Evolutionary conservation across 2,113 vertebrate species (phyloP), one percentile per base, ranked within the genome.

Genomic region (Bambusicola thoracicus): DNA sequence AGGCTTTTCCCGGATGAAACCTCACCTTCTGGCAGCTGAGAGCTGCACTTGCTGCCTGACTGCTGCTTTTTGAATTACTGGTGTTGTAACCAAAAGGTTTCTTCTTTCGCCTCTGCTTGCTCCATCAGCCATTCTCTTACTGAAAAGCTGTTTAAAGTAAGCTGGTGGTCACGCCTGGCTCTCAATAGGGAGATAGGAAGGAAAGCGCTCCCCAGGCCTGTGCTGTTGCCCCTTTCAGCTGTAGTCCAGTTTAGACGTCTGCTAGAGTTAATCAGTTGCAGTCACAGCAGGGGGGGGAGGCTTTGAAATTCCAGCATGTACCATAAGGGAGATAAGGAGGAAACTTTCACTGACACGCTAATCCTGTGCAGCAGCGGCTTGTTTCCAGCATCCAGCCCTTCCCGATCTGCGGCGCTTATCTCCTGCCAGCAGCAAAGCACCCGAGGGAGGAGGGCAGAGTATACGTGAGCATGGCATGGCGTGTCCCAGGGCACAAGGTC

Each of bases 321-420:
- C 67, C 46, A 29, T 1, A 5, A 87, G 67, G 29, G 18, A 78
- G 83, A 93, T 84, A 95, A 84, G 46, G 38, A 49, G 89, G 78
- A 84, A 63, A 20, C 85, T 89, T 76, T 40, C 67, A 69, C 66
- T 91, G 55, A 8, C 14, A 9, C 1, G 1, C 86, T 92, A 89
- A 92, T 90, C 83, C 89, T 85, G 84, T 70, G 4, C 74, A 87
- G 86, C 74, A 62, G 67, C 75, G 65, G 62, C 76, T 69, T 8
- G 0, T 36, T 51, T 84, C 78, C 75, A 53, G 63, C 63, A 88
- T 63, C 53, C 84, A 88, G 81, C 91, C 62, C 38, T 84, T 72
- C 59, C 72, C 77, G 24, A 51, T 48, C 86, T 69, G 30, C 18
- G 48, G 62, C 77, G 87, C 43, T 94, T 87, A 87, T 84, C 91